phyloP scores from a whole-genome alignment of 2,113 vertebrate species.

The Paratilapia polleni region DNA sequence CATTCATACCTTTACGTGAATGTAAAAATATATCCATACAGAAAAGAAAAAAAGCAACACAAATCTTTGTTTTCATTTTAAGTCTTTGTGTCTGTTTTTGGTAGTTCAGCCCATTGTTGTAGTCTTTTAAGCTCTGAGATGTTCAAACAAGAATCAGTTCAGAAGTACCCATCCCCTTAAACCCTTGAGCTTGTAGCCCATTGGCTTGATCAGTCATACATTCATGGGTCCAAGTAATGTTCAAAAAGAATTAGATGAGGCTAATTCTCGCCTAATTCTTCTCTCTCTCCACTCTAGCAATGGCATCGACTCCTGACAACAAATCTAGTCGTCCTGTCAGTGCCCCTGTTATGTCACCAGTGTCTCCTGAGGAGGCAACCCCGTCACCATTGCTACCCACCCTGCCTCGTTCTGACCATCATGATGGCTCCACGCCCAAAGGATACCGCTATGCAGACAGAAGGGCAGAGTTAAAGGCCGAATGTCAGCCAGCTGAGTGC shows the following conservation, averaged over 20 bases:
- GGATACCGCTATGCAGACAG: conserved; percentile 74
- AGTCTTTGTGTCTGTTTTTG: too few species aligned
- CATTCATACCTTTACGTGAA: too few species aligned
- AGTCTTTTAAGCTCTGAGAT: too few species aligned
- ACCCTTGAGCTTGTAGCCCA: not conserved
- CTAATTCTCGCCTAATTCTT: not conserved
- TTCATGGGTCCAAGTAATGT: not conserved
- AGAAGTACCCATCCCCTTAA: not conserved
- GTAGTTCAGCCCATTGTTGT: not conserved
- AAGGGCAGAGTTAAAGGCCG: conserved; percentile 78
- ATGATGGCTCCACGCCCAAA: conserved; percentile 68
- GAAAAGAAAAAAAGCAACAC: too few species aligned
- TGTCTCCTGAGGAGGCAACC: conserved; percentile 79
- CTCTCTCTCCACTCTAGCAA: conserved; percentile 73
- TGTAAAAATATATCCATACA: too few species aligned
- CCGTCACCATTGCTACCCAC: conserved; percentile 62
- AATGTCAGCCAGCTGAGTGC: conserved; percentile 67
- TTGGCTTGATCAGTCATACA: not conserved
- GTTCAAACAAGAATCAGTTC: too few species aligned
- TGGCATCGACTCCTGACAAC: conserved; percentile 87
- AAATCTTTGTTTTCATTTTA: too few species aligned
- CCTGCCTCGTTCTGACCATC: conserved; percentile 38
- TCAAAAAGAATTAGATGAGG: not conserved
- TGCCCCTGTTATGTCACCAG: conserved; percentile 89
- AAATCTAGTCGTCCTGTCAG: conserved; percentile 90